These are phyloP conservation scores for Australoheros scitulus DNA, from an alignment of 2,113 vertebrate species.

Conservation along the genomic window DNA sequence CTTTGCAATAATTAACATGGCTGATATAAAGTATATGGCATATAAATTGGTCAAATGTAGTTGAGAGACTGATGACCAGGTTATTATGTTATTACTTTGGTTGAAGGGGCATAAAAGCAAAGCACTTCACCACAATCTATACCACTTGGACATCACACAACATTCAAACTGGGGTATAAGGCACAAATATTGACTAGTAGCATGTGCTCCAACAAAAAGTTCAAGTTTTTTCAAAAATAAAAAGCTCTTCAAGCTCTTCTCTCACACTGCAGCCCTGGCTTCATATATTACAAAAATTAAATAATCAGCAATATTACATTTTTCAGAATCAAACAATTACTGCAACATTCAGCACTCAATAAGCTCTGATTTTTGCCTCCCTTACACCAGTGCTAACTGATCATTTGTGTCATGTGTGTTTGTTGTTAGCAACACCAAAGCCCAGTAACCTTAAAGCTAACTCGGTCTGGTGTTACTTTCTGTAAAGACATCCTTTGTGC, in stretches of 20 bases:
- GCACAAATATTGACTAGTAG: slow-evolving; percentile 74
- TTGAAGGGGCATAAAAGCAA: slow-evolving; percentile 63
- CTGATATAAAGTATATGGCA: slow-evolving; percentile 55
- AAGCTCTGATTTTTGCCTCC: neutral
- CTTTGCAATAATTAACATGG: slow-evolving; percentile 47
- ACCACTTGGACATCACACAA: slow-evolving; percentile 51
- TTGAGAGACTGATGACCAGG: slow-evolving; percentile 29
- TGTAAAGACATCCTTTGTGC: slow-evolving; percentile 33
- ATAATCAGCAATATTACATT: slow-evolving; percentile 47
- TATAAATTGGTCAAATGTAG: slow-evolving; percentile 40
- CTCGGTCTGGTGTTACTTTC: slow-evolving; percentile 16
- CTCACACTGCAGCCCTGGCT: slow-evolving; percentile 33
- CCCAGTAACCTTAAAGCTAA: slow-evolving; percentile 23
- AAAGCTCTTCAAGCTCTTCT: slow-evolving; percentile 41
- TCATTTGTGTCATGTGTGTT: neutral
- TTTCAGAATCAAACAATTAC: slow-evolving; percentile 42
- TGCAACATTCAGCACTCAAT: slow-evolving; percentile 34
- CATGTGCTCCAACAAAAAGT: slow-evolving; percentile 60
- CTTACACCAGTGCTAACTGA: slow-evolving; percentile 27
- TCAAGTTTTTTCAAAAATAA: slow-evolving; percentile 53
- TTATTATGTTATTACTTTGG: slow-evolving; percentile 63
- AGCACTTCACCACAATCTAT: slow-evolving; percentile 59
- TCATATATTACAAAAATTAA: slow-evolving; percentile 56
- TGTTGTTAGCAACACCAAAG: neutral
- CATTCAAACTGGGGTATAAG: slow-evolving; percentile 76